These are phyloP conservation scores for Anthonomus grandis DNA, from an alignment of 1,140 invertebrate species.

Conservation along the genomic window DNA sequence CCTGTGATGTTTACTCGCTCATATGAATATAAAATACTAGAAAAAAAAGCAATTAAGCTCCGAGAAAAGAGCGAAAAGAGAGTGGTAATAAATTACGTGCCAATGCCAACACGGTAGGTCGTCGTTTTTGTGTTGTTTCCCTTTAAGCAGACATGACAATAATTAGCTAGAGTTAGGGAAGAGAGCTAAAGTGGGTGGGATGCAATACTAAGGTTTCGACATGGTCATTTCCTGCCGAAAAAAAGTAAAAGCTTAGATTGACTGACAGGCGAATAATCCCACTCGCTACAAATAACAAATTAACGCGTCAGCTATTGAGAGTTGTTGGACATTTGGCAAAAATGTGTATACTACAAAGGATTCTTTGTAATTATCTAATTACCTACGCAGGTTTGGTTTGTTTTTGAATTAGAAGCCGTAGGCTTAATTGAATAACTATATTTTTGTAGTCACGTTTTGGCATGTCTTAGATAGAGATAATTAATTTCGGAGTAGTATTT, in stretches of 20 bases:
- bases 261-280: slow-evolving; percentile 26
- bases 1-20: too few species aligned
- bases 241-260: slow-evolving; percentile 34
- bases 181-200: slow-evolving; percentile 14
- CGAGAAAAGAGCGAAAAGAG: too few species aligned
- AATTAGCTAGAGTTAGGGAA: neutral
- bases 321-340: slow-evolving; percentile 7
- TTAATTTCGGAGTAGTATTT: too few species aligned
- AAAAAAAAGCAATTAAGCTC: too few species aligned
- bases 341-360: slow-evolving; percentile 21
- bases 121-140: too few species aligned
- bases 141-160: too few species aligned
- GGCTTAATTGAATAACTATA: too few species aligned
- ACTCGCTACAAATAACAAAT: slow-evolving; percentile 23
- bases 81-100: too few species aligned
- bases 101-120: too few species aligned
- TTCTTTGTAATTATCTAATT: slow-evolving; percentile 21
- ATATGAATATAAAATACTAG: too few species aligned
- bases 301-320: slow-evolving; percentile 19
- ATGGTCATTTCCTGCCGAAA: slow-evolving; percentile 37
- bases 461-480: too few species aligned
- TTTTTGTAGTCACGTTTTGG: too few species aligned
- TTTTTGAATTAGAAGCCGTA: slow-evolving; percentile 1
- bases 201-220: slow-evolving; percentile 27
- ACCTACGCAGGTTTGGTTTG: neutral